These are phyloP conservation scores for Physella acuta DNA, from an alignment of 1,140 invertebrate species.

Conservation along the genomic window DNA sequence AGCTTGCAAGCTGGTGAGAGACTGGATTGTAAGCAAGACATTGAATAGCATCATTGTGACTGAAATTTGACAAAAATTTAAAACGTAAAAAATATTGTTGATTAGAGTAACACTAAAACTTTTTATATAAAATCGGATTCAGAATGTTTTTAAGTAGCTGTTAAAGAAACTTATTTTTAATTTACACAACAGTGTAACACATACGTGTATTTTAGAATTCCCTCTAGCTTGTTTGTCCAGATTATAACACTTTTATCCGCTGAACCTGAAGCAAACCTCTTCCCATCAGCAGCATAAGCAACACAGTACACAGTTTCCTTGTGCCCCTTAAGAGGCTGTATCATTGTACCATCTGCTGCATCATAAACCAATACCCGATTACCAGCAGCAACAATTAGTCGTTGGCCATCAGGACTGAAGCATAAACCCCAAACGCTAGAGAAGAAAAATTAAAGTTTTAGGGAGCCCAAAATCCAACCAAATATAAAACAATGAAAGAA, in stretches of 20 bases:
- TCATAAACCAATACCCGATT: slow-evolving; percentile 92
- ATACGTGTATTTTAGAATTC: slow-evolving; percentile 94
- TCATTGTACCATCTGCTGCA: slow-evolving; percentile 82
- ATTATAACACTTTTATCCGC: slow-evolving; percentile 98
- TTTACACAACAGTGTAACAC: too few relatives aligned
- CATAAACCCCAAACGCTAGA: slow-evolving; percentile 90
- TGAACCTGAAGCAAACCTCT: slow-evolving; percentile 94
- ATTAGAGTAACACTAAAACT: too few relatives aligned
- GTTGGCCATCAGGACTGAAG: slow-evolving; percentile 92
- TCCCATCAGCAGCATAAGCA: slow-evolving; percentile 89
- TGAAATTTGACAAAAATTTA: too few relatives aligned
- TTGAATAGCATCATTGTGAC: slow-evolving; percentile 91
- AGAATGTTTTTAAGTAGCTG: background rate
- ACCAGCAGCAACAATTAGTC: slow-evolving; percentile 90
- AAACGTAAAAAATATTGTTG: too few relatives aligned
- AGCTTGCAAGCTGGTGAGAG: slow-evolving; percentile 87
- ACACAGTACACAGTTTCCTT: slow-evolving; percentile 94
- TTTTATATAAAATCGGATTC: too few relatives aligned
- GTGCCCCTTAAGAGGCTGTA: slow-evolving; percentile 83
- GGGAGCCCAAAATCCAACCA: too few relatives aligned
- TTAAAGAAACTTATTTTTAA: background rate
- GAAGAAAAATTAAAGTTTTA: slow-evolving; percentile 21
- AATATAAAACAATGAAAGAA: too few relatives aligned
- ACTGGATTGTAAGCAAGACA: slow-evolving; percentile 93
- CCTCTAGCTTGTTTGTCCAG: slow-evolving; percentile 96